These are phyloP conservation scores for Pantala flavescens DNA, from an alignment of 1,140 invertebrate species.

Conservation along the genomic window DNA sequence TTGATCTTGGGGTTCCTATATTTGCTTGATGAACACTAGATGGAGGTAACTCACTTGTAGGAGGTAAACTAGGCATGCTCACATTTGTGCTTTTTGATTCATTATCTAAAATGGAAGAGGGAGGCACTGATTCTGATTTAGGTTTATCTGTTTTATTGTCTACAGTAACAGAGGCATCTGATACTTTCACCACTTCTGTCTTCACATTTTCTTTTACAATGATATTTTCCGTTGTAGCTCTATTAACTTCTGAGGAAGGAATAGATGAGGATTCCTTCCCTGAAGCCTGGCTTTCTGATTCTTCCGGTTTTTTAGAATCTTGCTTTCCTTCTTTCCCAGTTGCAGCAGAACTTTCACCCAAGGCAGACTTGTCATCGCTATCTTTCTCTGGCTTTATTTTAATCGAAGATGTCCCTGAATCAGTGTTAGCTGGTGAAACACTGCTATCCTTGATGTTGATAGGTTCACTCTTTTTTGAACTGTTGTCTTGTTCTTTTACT, in stretches of 20 bases:
- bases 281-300: background rate
- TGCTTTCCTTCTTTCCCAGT: background rate
- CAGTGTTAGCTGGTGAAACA: too few relatives aligned
- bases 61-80: background rate
- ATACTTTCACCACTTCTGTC: background rate
- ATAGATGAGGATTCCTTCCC: background rate
- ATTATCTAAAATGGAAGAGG: background rate
- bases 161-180: background rate
- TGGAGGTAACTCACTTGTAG: constrained; percentile 20
- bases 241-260: background rate
- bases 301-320: background rate
- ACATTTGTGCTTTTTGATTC: background rate
- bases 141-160: background rate
- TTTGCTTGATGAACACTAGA: constrained; percentile 32
- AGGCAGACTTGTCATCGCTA: background rate
- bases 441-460: background rate
- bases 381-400: background rate
- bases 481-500: background rate
- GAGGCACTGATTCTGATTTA: background rate
- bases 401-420: background rate
- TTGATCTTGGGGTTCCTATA: constrained; percentile 24
- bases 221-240: background rate
- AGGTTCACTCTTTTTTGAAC: background rate
- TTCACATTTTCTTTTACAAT: background rate
- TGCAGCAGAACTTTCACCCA: background rate